Conservation (phyloP, 2,888 invertebrate species). For the Eupeodes luniger region DNA sequence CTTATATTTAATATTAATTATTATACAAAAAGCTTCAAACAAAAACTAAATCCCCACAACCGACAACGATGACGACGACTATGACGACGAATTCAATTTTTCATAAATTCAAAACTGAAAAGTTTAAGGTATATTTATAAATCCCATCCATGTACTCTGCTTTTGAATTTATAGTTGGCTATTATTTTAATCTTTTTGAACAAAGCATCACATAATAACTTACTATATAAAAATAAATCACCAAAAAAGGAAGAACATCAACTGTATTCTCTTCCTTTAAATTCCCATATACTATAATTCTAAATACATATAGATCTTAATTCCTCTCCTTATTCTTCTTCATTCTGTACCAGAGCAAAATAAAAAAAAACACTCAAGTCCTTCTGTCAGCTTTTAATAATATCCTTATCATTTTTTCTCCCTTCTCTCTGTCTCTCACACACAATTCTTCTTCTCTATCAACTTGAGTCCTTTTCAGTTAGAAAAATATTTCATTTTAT, state of each 20-base stretch:
- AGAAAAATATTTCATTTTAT: slow-evolving; percentile 39
- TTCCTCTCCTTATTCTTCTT: background rate
- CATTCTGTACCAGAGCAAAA: background rate
- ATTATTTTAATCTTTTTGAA: slow-evolving; percentile 29
- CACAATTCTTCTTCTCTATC: background rate
- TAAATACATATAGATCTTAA: slow-evolving; percentile 24
- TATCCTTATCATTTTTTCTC: slow-evolving; percentile 60
- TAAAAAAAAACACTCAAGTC: slow-evolving; percentile 38
- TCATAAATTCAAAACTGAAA: slow-evolving; percentile 1
- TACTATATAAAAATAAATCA: slow-evolving; percentile 13
- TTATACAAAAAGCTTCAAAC: background rate
- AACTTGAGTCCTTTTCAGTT: background rate
- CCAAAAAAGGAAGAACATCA: slow-evolving; percentile 1
- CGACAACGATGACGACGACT: too few species aligned
- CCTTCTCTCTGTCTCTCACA: background rate
- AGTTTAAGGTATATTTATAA: background rate
- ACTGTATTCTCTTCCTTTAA: background rate
- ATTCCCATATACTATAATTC: background rate
- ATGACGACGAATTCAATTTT: background rate
- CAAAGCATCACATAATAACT: slow-evolving; percentile 33
- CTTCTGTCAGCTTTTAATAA: slow-evolving; percentile 68
- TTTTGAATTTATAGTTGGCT: background rate
- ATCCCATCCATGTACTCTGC: background rate
- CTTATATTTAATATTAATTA: too few species aligned
- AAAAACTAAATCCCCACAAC: background rate